Conservation (phyloP, 37 sponge, comb jelly and placozoan species). For the Theonella swinhoei region DNA sequence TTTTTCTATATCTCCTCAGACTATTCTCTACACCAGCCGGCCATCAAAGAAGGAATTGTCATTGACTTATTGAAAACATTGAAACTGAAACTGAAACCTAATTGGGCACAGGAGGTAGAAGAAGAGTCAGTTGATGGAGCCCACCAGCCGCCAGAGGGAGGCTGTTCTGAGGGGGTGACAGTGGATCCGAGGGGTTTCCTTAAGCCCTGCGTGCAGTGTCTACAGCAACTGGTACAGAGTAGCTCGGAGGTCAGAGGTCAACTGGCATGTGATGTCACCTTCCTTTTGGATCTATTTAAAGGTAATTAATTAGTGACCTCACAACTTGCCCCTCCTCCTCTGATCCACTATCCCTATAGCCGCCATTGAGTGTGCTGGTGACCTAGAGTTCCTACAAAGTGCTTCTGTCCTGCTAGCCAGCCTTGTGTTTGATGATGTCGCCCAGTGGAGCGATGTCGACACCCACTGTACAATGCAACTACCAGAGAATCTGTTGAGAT, state of each 20-base stretch:
- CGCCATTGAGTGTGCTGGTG: neutral
- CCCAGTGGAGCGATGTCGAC: constrained; percentile 7
- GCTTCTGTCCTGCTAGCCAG: constrained; percentile 36
- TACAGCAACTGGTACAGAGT: constrained; percentile 21
- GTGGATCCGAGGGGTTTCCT: neutral
- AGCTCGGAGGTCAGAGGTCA: constrained; percentile 9
- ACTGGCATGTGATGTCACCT: neutral
- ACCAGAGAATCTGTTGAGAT: constrained; percentile 27
- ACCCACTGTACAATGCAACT: constrained; percentile 16
- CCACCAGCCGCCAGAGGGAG: neutral
- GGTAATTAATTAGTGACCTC: constrained; percentile 7
- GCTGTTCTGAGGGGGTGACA: neutral
- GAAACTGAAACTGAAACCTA: neutral
- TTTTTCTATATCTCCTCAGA: too few relatives aligned
- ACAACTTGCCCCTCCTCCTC: neutral
- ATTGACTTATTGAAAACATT: constrained; percentile 2
- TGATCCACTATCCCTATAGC: neutral
- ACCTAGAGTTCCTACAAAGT: constrained; percentile 1
- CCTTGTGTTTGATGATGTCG: constrained; percentile 34
- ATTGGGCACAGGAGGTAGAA: neutral
- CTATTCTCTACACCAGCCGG: constrained; percentile 43
- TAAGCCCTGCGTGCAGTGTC: constrained; percentile 47
- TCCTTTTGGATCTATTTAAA: constrained; percentile 24
- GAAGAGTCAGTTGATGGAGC: neutral
- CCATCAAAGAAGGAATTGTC: constrained; percentile 51